Conservation (phyloP, 1,140 invertebrate genomes). For the Asbolus verrucosus region DNA sequence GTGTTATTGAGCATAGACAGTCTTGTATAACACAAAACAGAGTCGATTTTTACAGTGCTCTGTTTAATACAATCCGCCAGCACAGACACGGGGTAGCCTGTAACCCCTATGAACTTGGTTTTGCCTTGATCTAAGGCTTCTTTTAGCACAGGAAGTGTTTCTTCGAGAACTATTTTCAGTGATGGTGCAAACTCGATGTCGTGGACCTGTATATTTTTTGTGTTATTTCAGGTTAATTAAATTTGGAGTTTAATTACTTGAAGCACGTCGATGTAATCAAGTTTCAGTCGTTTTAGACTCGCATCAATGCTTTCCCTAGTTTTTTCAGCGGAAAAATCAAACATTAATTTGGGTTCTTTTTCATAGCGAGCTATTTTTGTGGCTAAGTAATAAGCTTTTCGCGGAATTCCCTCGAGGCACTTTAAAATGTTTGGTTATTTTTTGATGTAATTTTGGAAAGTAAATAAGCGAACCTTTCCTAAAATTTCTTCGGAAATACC, state of each 20-base stretch:
- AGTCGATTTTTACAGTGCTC: slow-evolving; percentile 76
- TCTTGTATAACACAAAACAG: slow-evolving; percentile 83
- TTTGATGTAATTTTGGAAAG: slow-evolving; percentile 15
- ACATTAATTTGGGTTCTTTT: slow-evolving; percentile 79
- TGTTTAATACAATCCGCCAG: slow-evolving; percentile 80
- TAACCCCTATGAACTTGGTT: slow-evolving; percentile 86
- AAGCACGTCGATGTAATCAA: slow-evolving; percentile 91
- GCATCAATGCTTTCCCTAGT: slow-evolving; percentile 81
- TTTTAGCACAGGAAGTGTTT: slow-evolving; percentile 86
- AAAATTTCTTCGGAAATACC: slow-evolving; percentile 83
- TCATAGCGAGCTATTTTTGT: slow-evolving; percentile 94
- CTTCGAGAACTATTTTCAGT: slow-evolving; percentile 82
- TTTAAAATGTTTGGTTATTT: slow-evolving; percentile 58
- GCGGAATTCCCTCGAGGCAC: slow-evolving; percentile 83
- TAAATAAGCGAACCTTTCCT: slow-evolving; percentile 79
- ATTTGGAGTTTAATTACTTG: slow-evolving; percentile 69
- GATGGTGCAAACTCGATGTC: slow-evolving; percentile 91
- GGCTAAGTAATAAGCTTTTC: slow-evolving; percentile 88
- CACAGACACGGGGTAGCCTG: slow-evolving; percentile 85
- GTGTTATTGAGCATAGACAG: slow-evolving; percentile 84
- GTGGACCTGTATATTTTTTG: slow-evolving; percentile 85
- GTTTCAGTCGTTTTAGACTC: slow-evolving; percentile 79
- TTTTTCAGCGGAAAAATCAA: slow-evolving; percentile 87
- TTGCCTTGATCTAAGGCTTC: slow-evolving; percentile 81
- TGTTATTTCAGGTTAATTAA: too few relatives aligned